These are phyloP conservation scores for Bellardia bayeri DNA, from an alignment of 2,888 invertebrate species.

Conservation along the genomic window DNA sequence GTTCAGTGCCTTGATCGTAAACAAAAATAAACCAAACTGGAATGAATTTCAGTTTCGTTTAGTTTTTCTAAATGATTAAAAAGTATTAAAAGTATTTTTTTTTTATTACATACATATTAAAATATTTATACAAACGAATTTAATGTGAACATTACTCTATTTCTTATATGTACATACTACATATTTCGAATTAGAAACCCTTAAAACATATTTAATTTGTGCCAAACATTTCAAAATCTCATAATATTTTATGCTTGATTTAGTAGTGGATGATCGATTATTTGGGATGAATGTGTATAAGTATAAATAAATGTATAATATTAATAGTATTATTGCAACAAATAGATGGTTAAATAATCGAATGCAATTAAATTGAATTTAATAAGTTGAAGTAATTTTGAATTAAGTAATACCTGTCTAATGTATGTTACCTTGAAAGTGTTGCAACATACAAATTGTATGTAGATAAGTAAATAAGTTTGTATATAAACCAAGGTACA, in stretches of 20 bases:
- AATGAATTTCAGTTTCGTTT: too few relatives aligned
- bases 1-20: too few relatives aligned
- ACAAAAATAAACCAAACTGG: too few relatives aligned
- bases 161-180: too few relatives aligned
- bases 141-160: too few relatives aligned
- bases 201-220: not conserved
- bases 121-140: too few relatives aligned
- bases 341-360: not conserved
- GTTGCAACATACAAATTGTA: slow-evolving; percentile 1
- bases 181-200: too few relatives aligned
- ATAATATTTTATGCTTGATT: not conserved
- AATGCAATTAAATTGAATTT: slow-evolving; percentile 20
- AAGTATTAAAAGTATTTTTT: too few relatives aligned
- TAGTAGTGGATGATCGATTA: not conserved
- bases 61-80: too few relatives aligned
- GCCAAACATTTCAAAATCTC: not conserved
- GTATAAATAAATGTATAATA: not conserved
- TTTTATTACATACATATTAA: too few relatives aligned
- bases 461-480: not conserved
- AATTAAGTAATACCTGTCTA: not conserved
- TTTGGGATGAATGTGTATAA: not conserved
- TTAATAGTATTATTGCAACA: not conserved
- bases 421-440: slow-evolving; percentile 31
- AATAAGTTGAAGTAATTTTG: slow-evolving; percentile 2
- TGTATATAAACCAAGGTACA: too few relatives aligned